Conservation (phyloP, 2,113 vertebrate genomes). For the Vireo altiloquus region DNA sequence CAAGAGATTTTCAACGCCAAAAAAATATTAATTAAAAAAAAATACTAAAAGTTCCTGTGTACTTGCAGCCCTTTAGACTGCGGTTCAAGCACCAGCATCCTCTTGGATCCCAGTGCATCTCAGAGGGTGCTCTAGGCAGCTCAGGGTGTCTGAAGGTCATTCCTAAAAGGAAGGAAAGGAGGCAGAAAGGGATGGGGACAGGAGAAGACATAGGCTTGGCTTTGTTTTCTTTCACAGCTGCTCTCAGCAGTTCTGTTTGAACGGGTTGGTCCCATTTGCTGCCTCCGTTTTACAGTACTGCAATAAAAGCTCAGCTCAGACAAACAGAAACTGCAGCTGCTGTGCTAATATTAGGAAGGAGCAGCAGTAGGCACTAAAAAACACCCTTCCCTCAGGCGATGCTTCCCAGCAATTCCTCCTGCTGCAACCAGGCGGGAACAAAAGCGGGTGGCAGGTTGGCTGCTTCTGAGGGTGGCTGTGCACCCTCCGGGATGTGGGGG, state of each 20-base stretch:
- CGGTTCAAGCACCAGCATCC: neutral
- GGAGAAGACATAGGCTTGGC: neutral
- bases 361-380: neutral
- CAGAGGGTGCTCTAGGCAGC: neutral
- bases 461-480: neutral
- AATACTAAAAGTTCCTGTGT: neutral
- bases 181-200: neutral
- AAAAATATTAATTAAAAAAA: neutral
- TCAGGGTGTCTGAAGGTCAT: neutral
- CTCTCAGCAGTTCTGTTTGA: neutral
- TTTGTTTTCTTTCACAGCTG: neutral
- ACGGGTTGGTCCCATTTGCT: neutral
- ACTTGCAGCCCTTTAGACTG: neutral
- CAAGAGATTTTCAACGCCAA: neutral
- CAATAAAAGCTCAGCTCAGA: neutral
- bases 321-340: neutral
- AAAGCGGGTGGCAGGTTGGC: neutral
- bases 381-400: neutral
- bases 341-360: neutral
- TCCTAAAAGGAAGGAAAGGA: neutral
- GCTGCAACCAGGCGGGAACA: neutral
- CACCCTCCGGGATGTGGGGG: neutral
- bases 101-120: neutral
- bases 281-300: neutral
- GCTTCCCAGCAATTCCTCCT: neutral